Evolutionary conservation across 2,113 vertebrate genomes (phyloP).

Genomic region (Sprattus sprattus): DNA sequence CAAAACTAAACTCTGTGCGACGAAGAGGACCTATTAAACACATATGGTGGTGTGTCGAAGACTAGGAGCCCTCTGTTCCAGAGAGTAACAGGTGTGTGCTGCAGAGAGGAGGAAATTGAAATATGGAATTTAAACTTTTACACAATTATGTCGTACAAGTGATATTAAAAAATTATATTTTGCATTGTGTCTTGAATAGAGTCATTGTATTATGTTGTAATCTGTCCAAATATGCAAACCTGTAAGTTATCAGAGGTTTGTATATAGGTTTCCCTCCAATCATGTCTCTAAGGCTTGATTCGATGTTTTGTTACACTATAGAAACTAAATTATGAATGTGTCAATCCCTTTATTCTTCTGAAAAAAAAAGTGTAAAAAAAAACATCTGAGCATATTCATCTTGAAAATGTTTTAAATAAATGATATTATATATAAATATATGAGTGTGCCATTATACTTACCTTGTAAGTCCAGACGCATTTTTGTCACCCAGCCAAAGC

Average conservation of each 20-base stretch:
- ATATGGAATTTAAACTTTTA: not conserved
- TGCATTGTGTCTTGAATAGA: not conserved
- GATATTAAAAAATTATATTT: not conserved
- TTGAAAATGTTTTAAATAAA: too few species aligned
- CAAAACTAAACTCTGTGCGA: not conserved
- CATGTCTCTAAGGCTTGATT: not conserved
- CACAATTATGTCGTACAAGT: not conserved
- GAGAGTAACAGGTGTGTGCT: not conserved
- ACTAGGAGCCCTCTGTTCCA: not conserved
- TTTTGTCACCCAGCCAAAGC: not conserved
- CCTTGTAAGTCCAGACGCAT: too few species aligned
- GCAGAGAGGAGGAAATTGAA: not conserved
- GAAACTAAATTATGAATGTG: too few species aligned
- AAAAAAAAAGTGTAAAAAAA: too few species aligned
- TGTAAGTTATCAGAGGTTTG: not conserved
- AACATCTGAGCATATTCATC: too few species aligned
- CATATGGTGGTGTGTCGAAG: not conserved
- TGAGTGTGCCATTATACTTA: too few species aligned
- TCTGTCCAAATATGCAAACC: slow-evolving; percentile 5
- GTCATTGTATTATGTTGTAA: not conserved
- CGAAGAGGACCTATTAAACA: not conserved
- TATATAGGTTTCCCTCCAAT: not conserved
- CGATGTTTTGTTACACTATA: not conserved
- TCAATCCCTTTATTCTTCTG: too few species aligned
- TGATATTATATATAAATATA: too few species aligned